phyloP scores from a whole-genome alignment of 2,888 invertebrate genomes.

The Caenorhabditis sulstoni region DNA sequence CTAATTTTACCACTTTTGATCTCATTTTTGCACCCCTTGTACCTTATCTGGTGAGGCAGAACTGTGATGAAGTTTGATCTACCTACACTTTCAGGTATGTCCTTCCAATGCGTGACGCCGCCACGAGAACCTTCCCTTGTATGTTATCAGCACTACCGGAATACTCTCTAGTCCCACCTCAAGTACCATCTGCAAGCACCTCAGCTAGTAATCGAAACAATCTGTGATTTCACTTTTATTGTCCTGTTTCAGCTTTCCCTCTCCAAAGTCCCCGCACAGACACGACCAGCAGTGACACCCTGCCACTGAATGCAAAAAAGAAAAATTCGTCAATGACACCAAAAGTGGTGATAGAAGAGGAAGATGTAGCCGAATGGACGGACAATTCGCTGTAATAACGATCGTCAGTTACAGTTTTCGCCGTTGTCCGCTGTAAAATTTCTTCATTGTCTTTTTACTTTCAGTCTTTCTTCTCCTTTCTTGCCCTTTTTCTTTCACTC shows the following conservation, averaged over 20 bases:
- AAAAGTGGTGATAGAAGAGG: conserved; percentile 47
- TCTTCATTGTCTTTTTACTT: background rate
- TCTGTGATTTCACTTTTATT: too few relatives aligned
- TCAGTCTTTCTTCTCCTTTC: conserved; percentile 8
- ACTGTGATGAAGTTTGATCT: background rate
- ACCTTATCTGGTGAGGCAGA: conserved; percentile 62
- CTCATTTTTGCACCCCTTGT: conserved; percentile 65
- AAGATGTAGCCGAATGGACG: conserved; percentile 46
- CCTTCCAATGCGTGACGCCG: conserved; percentile 66
- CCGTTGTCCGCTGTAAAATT: conserved; percentile 19
- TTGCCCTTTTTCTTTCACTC: background rate
- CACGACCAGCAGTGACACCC: conserved; percentile 36
- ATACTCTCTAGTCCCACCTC: conserved; percentile 68
- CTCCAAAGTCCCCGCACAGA: conserved; percentile 55
- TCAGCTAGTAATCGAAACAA: conserved; percentile 38
- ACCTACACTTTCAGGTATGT: conserved; percentile 61
- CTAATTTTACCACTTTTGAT: conserved; percentile 64
- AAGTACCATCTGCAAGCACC: conserved; percentile 56
- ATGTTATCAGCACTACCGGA: conserved; percentile 63
- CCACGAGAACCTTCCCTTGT: conserved; percentile 64
- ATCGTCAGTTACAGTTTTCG: background rate
- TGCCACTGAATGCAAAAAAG: conserved; percentile 15
- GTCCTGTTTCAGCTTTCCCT: conserved; percentile 48
- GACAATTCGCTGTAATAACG: conserved; percentile 35
- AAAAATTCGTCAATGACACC: conserved; percentile 21